Conservation (phyloP, 2,113 vertebrate species). For the Hippopotamus amphibius region DNA sequence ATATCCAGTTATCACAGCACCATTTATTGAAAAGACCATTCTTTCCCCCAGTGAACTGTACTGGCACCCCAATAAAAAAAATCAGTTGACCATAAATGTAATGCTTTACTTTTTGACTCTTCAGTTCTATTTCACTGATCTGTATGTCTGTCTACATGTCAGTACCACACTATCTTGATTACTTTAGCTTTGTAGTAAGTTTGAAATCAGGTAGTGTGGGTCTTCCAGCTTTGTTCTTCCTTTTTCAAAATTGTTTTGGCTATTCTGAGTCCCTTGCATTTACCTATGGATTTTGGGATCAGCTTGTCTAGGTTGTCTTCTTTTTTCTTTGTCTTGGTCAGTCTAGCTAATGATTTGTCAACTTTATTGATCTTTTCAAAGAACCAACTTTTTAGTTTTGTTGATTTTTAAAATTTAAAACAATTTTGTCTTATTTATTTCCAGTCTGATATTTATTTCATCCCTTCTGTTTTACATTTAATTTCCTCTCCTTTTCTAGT, state of each 20-base stretch:
- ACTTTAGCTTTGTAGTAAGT: not conserved
- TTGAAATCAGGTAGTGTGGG: not conserved
- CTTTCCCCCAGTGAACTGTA: constrained; percentile 1
- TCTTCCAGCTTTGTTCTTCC: not conserved
- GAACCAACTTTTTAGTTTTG: not conserved
- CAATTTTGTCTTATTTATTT: not conserved
- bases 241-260: not conserved
- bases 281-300: not conserved
- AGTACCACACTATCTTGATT: not conserved
- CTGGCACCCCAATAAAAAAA: not conserved
- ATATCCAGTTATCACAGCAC: not conserved
- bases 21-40: not conserved
- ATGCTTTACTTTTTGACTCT: not conserved
- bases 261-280: not conserved
- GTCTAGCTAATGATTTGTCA: not conserved
- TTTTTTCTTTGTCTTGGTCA: not conserved
- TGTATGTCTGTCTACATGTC: not conserved
- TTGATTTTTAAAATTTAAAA: not conserved
- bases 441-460: not conserved
- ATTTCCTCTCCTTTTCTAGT: not conserved
- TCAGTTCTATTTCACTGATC: not conserved
- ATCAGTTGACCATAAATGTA: not conserved
- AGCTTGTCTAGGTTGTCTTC: not conserved
- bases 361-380: not conserved
- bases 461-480: not conserved